Percentiles rank a stretch among this genome's conserved stretches.
phyloP scores from a whole-genome alignment of 1,140 invertebrate species.

The Rhagoletis zephyria region DNA sequence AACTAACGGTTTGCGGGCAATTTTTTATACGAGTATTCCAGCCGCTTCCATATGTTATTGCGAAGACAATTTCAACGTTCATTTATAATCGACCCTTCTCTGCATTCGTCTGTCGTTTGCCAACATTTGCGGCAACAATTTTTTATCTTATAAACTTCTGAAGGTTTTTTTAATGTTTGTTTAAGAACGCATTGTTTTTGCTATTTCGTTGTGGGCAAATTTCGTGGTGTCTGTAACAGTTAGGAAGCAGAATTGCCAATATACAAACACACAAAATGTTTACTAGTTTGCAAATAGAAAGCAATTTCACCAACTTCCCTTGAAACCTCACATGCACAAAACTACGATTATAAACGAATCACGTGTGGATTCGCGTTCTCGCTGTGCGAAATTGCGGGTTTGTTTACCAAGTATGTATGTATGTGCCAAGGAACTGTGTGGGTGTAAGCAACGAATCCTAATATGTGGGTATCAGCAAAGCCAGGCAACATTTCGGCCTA shows the following conservation, averaged over 20 bases:
- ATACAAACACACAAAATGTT: not conserved
- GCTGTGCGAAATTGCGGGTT: too few relatives aligned
- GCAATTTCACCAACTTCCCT: not conserved
- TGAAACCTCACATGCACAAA: not conserved
- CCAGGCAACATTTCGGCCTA: not conserved
- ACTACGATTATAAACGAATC: too few relatives aligned
- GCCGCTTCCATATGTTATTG: not conserved
- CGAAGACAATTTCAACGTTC: not conserved
- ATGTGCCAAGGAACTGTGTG: not conserved
- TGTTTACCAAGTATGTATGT: too few relatives aligned
- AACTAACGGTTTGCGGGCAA: not conserved
- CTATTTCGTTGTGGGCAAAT: not conserved
- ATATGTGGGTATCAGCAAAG: not conserved
- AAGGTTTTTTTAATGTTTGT: not conserved
- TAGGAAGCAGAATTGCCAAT: not conserved
- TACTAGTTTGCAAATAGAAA: not conserved
- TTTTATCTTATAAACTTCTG: not conserved
- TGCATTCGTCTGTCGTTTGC: not conserved
- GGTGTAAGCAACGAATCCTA: not conserved
- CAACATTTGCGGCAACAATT: not conserved
- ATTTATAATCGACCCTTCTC: not conserved
- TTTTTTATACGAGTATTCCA: not conserved
- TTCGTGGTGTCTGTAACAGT: not conserved
- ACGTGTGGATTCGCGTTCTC: too few relatives aligned
- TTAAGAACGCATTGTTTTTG: not conserved